Percentiles rank a stretch among this genome's conserved stretches.
These are phyloP conservation scores for Sweltsa coloradensis DNA, from an alignment of 1,140 invertebrate species.

Conservation along the genomic window DNA sequence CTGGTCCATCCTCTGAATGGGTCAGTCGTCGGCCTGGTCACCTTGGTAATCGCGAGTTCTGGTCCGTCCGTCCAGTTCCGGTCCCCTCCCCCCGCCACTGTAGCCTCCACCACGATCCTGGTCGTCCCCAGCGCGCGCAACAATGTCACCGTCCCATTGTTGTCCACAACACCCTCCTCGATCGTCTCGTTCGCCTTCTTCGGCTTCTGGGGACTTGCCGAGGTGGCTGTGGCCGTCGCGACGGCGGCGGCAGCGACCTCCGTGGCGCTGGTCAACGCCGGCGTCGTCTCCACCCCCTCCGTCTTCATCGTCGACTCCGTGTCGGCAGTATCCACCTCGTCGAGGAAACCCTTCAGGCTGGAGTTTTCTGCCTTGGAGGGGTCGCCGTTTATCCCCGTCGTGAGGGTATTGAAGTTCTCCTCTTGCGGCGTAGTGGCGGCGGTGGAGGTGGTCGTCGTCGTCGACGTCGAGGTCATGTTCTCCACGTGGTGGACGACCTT, in stretches of 20 bases:
- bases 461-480: neutral
- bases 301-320: constrained; percentile 13
- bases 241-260: neutral
- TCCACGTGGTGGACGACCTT: no score
- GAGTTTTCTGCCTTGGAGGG: neutral
- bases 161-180: neutral
- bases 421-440: constrained; percentile 26
- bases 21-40: constrained; percentile 30
- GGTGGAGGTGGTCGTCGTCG: neutral
- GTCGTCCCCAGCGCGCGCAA: constrained; percentile 29
- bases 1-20: constrained; percentile 25
- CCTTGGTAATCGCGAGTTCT: no score
- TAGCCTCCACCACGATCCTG: constrained; percentile 26
- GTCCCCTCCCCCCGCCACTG: constrained; percentile 27
- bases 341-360: neutral
- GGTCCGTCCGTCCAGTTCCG: no score
- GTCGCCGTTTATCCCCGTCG: constrained; percentile 10
- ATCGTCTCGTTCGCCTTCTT: no score
- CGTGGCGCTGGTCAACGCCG: neutral
- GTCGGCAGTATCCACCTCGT: neutral
- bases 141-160: neutral
- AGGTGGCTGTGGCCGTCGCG: neutral
- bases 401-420: constrained; percentile 21
- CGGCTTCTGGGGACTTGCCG: constrained; percentile 26
- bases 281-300: constrained; percentile 19